Conservation (phyloP, 2,888 invertebrate genomes). For the Caenorhabditis sinica region DNA sequence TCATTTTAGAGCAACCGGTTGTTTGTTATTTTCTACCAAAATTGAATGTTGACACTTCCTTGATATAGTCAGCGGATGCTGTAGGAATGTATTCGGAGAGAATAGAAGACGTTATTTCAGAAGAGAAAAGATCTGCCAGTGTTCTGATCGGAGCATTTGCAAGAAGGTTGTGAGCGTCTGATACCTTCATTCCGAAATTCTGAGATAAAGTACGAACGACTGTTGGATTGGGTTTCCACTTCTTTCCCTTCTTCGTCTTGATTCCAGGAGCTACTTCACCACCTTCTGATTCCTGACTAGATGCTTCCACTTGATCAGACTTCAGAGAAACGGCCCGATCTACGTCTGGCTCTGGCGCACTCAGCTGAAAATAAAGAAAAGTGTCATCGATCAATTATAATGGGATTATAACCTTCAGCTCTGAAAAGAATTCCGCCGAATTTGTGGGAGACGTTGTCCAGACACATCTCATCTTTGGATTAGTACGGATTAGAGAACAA, state of each 20-base stretch:
- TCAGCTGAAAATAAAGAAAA: conserved; percentile 56
- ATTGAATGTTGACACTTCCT: conserved; percentile 52
- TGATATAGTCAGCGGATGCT: conserved; percentile 38
- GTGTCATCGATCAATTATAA: not conserved
- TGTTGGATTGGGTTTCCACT: conserved; percentile 68
- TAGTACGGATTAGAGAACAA: conserved; percentile 94
- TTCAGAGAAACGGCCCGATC: conserved; percentile 71
- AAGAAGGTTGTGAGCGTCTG: conserved; percentile 57
- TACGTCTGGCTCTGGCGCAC: conserved; percentile 71
- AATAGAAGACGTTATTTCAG: conserved; percentile 10
- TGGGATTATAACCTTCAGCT: conserved; percentile 89
- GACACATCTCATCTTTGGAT: conserved; percentile 93
- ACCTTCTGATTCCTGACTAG: conserved; percentile 26
- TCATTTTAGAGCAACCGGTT: conserved; percentile 4
- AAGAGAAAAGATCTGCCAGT: conserved; percentile 53
- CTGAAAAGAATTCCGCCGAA: conserved; percentile 95
- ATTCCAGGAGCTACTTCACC: conserved; percentile 8
- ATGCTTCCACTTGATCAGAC: conserved; percentile 65
- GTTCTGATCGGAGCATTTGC: conserved; percentile 46
- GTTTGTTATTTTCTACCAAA: conserved; percentile 49
- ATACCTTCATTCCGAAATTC: conserved; percentile 47
- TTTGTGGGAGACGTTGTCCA: conserved; percentile 98
- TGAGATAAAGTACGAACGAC: conserved; percentile 68
- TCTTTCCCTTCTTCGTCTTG: conserved; percentile 57
- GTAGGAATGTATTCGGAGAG: conserved; percentile 50